Evolutionary conservation across 2,113 vertebrate genomes (phyloP), one percentile per base, ranked within the genome.

Genomic region (Tor tambroides): DNA sequence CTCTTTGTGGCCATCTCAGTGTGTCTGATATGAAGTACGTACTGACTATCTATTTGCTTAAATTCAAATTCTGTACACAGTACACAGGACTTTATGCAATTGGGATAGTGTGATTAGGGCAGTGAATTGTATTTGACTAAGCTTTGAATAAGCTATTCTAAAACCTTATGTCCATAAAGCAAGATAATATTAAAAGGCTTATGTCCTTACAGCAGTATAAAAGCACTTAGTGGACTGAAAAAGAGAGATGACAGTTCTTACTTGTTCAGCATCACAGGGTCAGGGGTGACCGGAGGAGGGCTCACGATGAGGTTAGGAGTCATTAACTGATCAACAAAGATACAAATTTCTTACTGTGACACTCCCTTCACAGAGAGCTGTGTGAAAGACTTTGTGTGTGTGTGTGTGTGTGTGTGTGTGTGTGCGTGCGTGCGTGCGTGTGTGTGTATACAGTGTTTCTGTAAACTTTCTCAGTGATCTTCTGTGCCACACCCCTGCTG

Each of bases 401-500:
- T 74, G 77, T 72, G 46, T 69, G 28, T 71, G 15, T 51, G 69
- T 76, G 85, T 26, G 82, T 80, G 61, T 32, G 32, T 32, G 32
- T n/a, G n/a, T n/a, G n/a, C n/a, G n/a, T n/a, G n/a, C n/a, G n/a
- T n/a, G n/a, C n/a, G 23, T 71, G 35, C 80, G 74, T 61, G 51
- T 74, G 77, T 72, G 46, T 49, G 46, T 49, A 6, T 49, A 49
- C 46, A 49, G 46, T 49, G 46, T 49, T 49, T 49, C 43, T 46
- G 43, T 46, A 46, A 46, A 46, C 43, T 12, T 46, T 46, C 46
- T 49, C 12, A 49, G 12, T 49, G 46, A 49, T 14, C 11, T 49
- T 69, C 79, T 87, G 71, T 77, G 74, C 59, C 38, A 74, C 78
- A 43, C 82, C 85, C 78, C 75, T 61, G 6, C 72, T 84, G 79